Evolutionary conservation across 2,888 invertebrate genomes (phyloP).

Genomic region (Acanthococcus lagerstroemiae): DNA sequence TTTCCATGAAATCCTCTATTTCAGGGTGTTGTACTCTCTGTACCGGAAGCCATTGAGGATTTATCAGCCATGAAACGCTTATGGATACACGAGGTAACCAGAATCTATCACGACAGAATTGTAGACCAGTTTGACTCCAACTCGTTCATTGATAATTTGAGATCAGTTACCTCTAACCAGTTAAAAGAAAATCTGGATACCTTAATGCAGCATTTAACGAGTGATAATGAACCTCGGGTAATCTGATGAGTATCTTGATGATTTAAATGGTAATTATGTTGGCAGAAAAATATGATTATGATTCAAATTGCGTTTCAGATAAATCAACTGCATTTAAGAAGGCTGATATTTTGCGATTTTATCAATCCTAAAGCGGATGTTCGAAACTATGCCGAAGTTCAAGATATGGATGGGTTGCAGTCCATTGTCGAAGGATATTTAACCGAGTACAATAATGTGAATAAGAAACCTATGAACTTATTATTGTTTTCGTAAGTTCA

Average conservation of each 20-base stretch:
- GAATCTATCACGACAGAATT: constrained; percentile 87
- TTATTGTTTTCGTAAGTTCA: constrained; percentile 65
- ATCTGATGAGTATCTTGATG: too few species aligned
- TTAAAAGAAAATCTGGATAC: constrained; percentile 58
- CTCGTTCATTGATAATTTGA: constrained; percentile 68
- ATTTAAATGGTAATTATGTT: too few species aligned
- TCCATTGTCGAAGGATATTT: constrained; percentile 78
- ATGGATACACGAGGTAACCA: constrained; percentile 87
- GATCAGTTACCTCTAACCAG: constrained; percentile 49
- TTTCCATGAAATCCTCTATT: not conserved
- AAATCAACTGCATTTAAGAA: constrained; percentile 69
- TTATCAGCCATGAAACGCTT: constrained; percentile 75
- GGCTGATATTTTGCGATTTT: constrained; percentile 88
- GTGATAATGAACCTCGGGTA: constrained; percentile 25
- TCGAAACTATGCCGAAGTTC: constrained; percentile 78
- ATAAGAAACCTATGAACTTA: constrained; percentile 91
- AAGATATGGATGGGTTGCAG: constrained; percentile 67
- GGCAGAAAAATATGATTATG: not conserved
- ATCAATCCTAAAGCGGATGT: constrained; percentile 85
- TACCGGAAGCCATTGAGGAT: constrained; percentile 83
- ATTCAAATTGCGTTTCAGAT: too few species aligned
- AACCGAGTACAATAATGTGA: constrained; percentile 87
- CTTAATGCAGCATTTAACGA: constrained; percentile 57
- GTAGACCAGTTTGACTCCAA: constrained; percentile 69
- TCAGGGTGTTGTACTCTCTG: constrained; percentile 80